Conservation (phyloP, 2,888 invertebrate species). For the Cryptocephalus moraei region DNA sequence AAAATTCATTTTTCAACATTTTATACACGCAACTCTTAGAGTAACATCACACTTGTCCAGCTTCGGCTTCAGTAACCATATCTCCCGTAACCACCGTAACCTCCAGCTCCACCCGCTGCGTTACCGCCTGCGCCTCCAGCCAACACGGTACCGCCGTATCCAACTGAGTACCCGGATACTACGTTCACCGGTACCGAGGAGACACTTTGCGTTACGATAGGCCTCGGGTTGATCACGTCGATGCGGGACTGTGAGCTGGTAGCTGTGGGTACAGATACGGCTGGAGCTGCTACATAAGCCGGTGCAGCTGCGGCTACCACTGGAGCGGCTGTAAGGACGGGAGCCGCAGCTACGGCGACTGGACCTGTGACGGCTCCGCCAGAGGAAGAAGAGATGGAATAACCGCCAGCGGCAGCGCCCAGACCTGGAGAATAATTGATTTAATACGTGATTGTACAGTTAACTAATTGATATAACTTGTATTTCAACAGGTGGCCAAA, state of each 20-base stretch:
- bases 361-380: background rate
- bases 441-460: too few relatives aligned
- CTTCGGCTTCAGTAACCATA: background rate
- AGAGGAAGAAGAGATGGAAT: background rate
- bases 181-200: background rate
- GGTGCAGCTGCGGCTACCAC: background rate
- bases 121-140: background rate
- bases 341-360: background rate
- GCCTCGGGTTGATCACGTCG: conserved; percentile 1
- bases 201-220: background rate
- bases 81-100: background rate
- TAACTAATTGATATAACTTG: too few relatives aligned
- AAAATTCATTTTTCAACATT: too few relatives aligned
- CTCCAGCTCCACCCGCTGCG: background rate
- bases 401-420: background rate
- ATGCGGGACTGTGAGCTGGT: conserved; percentile 2
- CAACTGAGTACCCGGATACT: background rate
- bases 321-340: background rate
- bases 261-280: background rate
- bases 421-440: too few relatives aligned
- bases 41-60: background rate
- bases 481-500: too few relatives aligned
- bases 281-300: background rate
- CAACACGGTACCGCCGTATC: background rate
- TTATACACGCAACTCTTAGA: too few relatives aligned